These are phyloP conservation scores for Oscheius sp. DNA, from an alignment of 1,140 invertebrate genomes.

Conservation along the genomic window DNA sequence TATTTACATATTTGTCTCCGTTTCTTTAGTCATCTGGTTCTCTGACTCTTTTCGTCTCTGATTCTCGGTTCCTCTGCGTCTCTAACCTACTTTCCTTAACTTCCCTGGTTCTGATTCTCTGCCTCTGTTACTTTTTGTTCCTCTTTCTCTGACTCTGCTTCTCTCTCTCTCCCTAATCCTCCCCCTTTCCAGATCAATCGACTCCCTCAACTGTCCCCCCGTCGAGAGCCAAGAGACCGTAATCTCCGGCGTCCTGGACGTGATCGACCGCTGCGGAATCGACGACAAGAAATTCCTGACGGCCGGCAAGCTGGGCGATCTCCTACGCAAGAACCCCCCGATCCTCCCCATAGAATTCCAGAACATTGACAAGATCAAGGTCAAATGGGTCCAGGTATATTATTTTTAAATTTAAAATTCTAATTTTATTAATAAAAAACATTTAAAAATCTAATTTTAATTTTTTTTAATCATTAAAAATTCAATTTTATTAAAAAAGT, in stretches of 20 bases:
- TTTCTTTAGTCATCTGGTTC: too few species aligned
- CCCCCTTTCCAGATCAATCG: too few species aligned
- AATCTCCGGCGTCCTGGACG: not conserved
- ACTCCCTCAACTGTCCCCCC: too few species aligned
- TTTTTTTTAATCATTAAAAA: not conserved
- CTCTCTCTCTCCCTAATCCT: too few species aligned
- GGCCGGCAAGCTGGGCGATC: not conserved
- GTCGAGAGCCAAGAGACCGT: not conserved
- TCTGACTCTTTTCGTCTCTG: too few species aligned
- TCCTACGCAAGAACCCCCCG: not conserved
- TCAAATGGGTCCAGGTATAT: conserved; percentile 7
- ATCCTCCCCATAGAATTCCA: not conserved
- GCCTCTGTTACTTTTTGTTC: not conserved
- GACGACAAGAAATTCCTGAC: conserved; percentile 9
- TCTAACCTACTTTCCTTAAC: too few species aligned
- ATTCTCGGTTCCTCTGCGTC: too few species aligned
- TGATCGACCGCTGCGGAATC: not conserved
- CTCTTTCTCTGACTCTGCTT: not conserved
- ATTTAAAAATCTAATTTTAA: not conserved
- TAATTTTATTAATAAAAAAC: not conserved
- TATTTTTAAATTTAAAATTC: not conserved
- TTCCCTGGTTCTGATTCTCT: not conserved
- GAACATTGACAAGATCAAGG: not conserved
- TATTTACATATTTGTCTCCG: too few species aligned
- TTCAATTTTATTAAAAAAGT: not conserved